Evolutionary conservation across 2,113 vertebrate genomes (phyloP), one percentile per base, ranked within the genome.

Genomic region (Telmatochromis sp.): DNA sequence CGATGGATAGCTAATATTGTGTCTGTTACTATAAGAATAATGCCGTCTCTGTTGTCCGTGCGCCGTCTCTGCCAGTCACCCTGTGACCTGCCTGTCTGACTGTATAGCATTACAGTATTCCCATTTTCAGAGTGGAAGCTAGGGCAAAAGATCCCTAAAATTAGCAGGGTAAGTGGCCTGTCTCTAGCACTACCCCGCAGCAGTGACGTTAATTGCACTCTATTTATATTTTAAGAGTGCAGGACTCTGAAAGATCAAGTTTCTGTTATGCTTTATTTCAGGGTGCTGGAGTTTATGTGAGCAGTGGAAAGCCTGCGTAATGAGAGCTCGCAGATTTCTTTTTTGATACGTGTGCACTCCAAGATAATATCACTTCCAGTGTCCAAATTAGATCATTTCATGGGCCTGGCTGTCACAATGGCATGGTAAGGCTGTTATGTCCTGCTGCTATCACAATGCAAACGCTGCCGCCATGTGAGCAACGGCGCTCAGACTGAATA

Each of bases 191-290:
- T 92, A 87, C 92, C 93, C 88, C 9, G 92, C 86, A 93, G 94
- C 92, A 89, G 92, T 95, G 94, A 95, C 95, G 91, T 93, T 96
- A 91, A 95, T 90, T 94, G 82, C 92, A 54, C 80, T 83, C 94
- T 96, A 96, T 96, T 96, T 96, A 93, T 96, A 96, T 86, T 84
- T 87, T 60, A 89, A 88, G 91, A 90, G 91, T 80, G 73, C 87
- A 54, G 85, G 91, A 94, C 86, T 86, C 79, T 33, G 89, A 92
- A 95, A 94, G 95, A 96, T 96, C 96, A 91, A 51, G 94, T 96
- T 96, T 95, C 96, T 92, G 88, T 91, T 89, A 80, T 89, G 87
- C 85, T 93, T 94, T 90, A 93, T 93, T 90, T 89, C 86, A 10
- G 84, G 82, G 80, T 84, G 60, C 86, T 82, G 7, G 3, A n/a